Percentiles rank a stretch among this genome's conserved stretches.
Conservation (phyloP, 2,113 vertebrate species). For the Centrocercus urophasianus region DNA sequence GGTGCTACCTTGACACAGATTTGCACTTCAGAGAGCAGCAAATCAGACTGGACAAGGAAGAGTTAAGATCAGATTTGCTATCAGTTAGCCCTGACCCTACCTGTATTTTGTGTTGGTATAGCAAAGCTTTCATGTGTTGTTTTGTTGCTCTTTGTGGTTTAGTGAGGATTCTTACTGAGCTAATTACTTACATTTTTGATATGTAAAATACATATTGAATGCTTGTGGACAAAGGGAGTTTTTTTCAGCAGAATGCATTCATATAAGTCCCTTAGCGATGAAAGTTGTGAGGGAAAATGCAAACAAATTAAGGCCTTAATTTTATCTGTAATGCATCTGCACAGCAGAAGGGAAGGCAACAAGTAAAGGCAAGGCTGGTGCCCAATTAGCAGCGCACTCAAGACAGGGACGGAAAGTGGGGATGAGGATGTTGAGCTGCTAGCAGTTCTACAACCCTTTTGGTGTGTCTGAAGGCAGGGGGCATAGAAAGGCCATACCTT, state of each 20-base stretch:
- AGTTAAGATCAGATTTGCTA: not conserved
- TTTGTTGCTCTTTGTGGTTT: not conserved
- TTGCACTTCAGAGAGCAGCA: not conserved
- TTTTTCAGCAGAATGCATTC: not conserved
- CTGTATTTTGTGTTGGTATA: not conserved
- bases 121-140: not conserved
- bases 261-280: not conserved
- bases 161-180: not conserved
- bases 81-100: not conserved
- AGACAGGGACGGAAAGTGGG: not conserved
- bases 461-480: not conserved
- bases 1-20: not conserved
- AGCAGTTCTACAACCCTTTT: not conserved
- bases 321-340: not conserved
- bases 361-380: not conserved
- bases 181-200: conserved; percentile 31
- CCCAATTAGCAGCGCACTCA: not conserved
- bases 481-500: not conserved
- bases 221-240: not conserved
- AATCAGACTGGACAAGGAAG: not conserved
- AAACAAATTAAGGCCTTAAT: not conserved
- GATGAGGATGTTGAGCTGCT: not conserved
- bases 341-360: not conserved
- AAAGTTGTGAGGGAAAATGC: not conserved
- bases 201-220: not conserved